Conservation (phyloP, 2,113 vertebrate species). For the Stercorarius parasiticus region DNA sequence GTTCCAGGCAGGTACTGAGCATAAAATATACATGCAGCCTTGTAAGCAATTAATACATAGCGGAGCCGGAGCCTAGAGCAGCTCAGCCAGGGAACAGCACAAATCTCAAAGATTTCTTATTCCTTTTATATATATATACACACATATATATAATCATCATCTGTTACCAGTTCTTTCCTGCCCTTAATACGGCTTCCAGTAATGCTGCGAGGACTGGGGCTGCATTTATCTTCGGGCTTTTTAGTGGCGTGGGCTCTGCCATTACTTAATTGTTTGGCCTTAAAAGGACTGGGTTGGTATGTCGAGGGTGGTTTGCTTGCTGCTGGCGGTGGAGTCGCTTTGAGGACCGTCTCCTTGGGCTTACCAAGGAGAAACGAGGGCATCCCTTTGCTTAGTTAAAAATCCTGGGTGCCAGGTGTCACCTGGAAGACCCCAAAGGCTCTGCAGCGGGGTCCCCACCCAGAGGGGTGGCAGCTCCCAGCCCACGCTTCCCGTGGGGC, state of each 20-base stretch:
- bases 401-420: accelerated
- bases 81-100: conserved; percentile 11
- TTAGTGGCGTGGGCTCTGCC: neutral
- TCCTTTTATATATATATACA: conserved; percentile 9
- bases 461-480: neutral
- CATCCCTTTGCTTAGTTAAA: accelerated
- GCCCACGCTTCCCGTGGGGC: neutral
- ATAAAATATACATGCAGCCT: conserved; percentile 61
- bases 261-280: conserved; percentile 13
- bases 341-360: neutral
- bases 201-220: neutral
- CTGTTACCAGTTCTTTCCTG: conserved; percentile 4
- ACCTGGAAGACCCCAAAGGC: neutral
- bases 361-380: neutral
- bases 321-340: neutral
- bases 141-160: conserved; percentile 15
- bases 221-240: neutral
- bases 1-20: conserved; percentile 64
- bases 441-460: neutral
- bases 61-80: neutral
- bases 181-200: conserved; percentile 28
- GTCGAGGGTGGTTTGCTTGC: neutral
- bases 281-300: neutral
- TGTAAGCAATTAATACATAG: conserved; percentile 64
- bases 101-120: conserved; percentile 48